phyloP scores from a whole-genome alignment of 2,113 vertebrate genomes.

The Potamarius usumacintae region DNA sequence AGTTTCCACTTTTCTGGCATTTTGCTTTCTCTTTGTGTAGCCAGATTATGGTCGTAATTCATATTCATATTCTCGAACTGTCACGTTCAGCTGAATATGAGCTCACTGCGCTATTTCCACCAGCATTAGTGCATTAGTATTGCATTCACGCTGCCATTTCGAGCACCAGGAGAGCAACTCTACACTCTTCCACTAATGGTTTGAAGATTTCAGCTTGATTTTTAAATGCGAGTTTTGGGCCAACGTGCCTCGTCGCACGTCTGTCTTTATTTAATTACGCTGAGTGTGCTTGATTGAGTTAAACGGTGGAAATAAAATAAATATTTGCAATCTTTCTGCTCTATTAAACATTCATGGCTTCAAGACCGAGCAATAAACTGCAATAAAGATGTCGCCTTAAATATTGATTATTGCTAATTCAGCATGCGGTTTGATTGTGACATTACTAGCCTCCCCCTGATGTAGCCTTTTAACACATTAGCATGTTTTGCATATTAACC shows the following conservation, averaged over 20 bases:
- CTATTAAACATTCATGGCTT: constrained; percentile 85
- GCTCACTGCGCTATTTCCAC: constrained; percentile 27
- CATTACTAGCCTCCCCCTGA: constrained; percentile 41
- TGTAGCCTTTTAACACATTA: constrained; percentile 72
- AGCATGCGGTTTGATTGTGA: constrained; percentile 80
- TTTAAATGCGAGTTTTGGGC: constrained; percentile 54
- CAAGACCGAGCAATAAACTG: constrained; percentile 78
- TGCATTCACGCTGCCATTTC: constrained; percentile 27
- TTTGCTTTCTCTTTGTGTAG: background rate
- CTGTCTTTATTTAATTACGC: constrained; percentile 78
- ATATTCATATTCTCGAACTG: constrained; percentile 25
- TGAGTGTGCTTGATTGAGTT: constrained; percentile 84
- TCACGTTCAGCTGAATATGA: constrained; percentile 16
- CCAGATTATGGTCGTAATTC: constrained; percentile 9
- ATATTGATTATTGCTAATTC: constrained; percentile 88
- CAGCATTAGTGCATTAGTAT: constrained; percentile 41
- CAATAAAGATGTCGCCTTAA: constrained; percentile 69
- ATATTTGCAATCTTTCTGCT: constrained; percentile 61
- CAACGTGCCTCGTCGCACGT: constrained; percentile 30
- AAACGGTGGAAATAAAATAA: constrained; percentile 66
- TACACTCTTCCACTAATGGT: constrained; percentile 39
- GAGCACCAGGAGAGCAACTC: constrained; percentile 38
- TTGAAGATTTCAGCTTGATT: constrained; percentile 48
- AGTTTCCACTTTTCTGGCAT: constrained; percentile 13
- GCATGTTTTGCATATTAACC: constrained; percentile 62